These are phyloP conservation scores for Sminthopsis crassicaudata DNA, from an alignment of 2,113 vertebrate species.

Conservation along the genomic window DNA sequence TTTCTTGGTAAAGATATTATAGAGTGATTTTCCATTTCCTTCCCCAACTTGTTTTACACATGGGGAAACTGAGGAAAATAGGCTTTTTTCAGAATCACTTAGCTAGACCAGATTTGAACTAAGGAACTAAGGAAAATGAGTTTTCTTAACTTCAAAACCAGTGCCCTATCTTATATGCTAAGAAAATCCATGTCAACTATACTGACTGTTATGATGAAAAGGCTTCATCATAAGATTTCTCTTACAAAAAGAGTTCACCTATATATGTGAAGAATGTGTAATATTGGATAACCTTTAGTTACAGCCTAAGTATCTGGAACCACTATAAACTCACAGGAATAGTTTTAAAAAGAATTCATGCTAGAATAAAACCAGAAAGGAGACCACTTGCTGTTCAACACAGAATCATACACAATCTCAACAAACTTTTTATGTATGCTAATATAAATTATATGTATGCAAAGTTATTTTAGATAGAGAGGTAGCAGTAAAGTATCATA, in stretches of 20 bases:
- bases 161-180: background rate
- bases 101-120: background rate
- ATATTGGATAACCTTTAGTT: background rate
- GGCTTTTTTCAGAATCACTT: background rate
- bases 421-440: background rate
- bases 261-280: background rate
- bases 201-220: background rate
- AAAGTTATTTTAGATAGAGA: background rate
- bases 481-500: background rate
- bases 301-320: background rate
- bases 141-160: background rate
- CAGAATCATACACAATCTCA: background rate
- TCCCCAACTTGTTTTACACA: background rate
- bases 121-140: background rate
- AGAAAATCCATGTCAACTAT: background rate
- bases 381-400: background rate
- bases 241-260: background rate
- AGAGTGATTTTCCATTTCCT: background rate
- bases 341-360: background rate
- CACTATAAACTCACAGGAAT: background rate
- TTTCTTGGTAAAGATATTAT: background rate
- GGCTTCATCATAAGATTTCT: background rate
- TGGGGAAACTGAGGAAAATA: background rate
- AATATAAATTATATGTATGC: background rate
- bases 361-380: background rate